phyloP scores from a whole-genome alignment of 2,113 vertebrate species.

The Ciconia boyciana region DNA sequence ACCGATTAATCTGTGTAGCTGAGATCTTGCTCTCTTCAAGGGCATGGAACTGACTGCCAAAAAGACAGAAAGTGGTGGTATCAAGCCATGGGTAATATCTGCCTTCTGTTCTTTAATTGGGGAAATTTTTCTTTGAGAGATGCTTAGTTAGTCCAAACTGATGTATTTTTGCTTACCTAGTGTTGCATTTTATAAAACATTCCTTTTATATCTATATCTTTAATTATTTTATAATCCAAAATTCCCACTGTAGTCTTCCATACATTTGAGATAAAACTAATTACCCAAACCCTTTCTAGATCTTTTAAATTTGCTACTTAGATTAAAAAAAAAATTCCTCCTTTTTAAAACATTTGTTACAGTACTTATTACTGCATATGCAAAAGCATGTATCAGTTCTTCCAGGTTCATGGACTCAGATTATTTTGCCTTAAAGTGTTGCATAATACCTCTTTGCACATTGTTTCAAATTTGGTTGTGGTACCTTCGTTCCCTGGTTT shows the following conservation, averaged over 20 bases:
- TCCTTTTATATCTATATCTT: not conserved
- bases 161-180: not conserved
- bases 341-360: not conserved
- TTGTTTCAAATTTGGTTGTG: not conserved
- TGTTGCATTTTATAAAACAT: not conserved
- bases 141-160: not conserved
- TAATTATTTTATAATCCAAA: not conserved
- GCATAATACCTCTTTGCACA: not conserved
- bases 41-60: not conserved
- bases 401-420: not conserved
- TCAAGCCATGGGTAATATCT: not conserved
- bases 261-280: not conserved
- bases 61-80: not conserved
- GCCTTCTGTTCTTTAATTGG: not conserved
- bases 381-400: not conserved
- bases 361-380: not conserved
- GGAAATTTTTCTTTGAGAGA: not conserved
- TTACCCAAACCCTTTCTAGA: not conserved
- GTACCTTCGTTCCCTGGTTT: not conserved
- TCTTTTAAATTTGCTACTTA: not conserved
- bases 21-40: not conserved
- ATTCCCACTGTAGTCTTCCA: not conserved
- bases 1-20: not conserved
- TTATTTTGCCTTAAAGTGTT: not conserved
- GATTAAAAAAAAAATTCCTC: not conserved